phyloP scores from a whole-genome alignment of 1,140 invertebrate genomes.

The Drosophila athabasca region DNA sequence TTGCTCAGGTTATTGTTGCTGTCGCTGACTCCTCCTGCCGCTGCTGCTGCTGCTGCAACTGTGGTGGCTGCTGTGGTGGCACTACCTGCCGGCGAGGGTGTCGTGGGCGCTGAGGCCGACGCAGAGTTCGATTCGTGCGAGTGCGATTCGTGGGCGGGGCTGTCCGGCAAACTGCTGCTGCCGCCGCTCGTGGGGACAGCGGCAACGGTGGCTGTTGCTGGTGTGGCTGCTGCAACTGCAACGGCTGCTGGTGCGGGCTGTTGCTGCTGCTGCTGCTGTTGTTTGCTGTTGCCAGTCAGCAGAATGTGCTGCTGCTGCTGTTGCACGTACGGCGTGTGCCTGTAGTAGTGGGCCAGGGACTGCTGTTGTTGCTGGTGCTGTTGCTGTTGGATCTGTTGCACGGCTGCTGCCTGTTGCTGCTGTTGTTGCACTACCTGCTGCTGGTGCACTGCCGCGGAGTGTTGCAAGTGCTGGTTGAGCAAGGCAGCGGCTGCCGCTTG shows the following conservation, averaged over 20 bases:
- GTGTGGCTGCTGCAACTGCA: conserved; percentile 33
- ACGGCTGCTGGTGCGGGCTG: conserved; percentile 11
- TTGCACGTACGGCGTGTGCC: conserved; percentile 54
- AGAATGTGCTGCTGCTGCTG: conserved; percentile 49
- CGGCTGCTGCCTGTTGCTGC: conserved; percentile 50
- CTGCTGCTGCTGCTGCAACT: conserved; percentile 7
- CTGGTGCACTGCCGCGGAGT: conserved; percentile 43
- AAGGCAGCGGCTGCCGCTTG: conserved; percentile 47
- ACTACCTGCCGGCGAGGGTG: conserved; percentile 75
- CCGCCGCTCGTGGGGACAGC: conserved; percentile 53
- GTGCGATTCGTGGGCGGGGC: conserved; percentile 71
- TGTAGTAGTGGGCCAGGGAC: conserved; percentile 65
- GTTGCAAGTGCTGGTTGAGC: conserved; percentile 57
- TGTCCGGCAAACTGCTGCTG: conserved; percentile 62
- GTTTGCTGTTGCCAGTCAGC: conserved; percentile 44
- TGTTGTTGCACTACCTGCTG: conserved; percentile 56
- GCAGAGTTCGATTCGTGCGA: conserved; percentile 71
- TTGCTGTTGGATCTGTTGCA: conserved; percentile 47
- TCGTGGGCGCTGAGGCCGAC: conserved; percentile 73
- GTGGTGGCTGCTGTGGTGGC: conserved; percentile 34
- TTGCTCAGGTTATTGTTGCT: conserved; percentile 61
- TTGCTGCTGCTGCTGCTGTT: conserved; percentile 29
- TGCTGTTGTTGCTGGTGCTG: conserved; percentile 32
- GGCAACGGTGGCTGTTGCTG: conserved; percentile 48
- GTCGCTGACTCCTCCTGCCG: conserved; percentile 10